Base-by-base conservation (phyloP, 2,888 invertebrate species). In the Mermis nigrescens region DNA sequence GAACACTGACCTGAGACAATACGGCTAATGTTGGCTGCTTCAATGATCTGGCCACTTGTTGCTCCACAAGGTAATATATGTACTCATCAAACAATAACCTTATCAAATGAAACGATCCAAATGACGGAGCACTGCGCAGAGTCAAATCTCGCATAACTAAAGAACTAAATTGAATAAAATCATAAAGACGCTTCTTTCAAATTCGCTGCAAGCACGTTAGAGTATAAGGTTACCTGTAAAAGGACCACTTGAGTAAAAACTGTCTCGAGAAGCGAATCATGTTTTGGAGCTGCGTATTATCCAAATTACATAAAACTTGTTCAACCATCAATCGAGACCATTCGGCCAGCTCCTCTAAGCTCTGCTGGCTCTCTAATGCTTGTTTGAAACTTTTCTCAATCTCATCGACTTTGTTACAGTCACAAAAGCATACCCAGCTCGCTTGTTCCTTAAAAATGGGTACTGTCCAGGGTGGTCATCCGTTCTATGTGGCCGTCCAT, bases 141-240 rank as follows among this genome's bases (percentile, higher is more conserved):
- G 95, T 98, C 64, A 98, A 80, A 76, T 98, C 95, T 55, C 95
- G 81, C 68, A 98, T 95, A 61, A 98, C 90, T 83, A 94, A 89
- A 60, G 94, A 94, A 74, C 91, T 88, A 74, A 31, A 74, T 70
- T 61, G 66, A 64, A 12, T 64, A 55, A 59, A 60, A 58, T 55
- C 7, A 31, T 27, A 31, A 57, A 45, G 38, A 4, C 24, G 7
- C 12, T 24, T 7, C 19, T 51, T 7, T 51, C n/a, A n/a, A n/a
- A n/a, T n/a, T n/a, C n/a, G n/a, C n/a, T n/a, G n/a, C n/a, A 51
- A 24, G 51, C 15, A 19, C 22, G 24, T 7, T 7, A 55, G 7
- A 28, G 7, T 55, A 57, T 4, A 57, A 55, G 7, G 19, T 4
- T 73, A 83, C 83, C 84, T 88, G 78, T 94, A 95, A 79, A 94